Evolutionary conservation across 2,888 invertebrate species (phyloP), one percentile per base, ranked within the genome.

Genomic region (Cryptophagus acutangulus): DNA sequence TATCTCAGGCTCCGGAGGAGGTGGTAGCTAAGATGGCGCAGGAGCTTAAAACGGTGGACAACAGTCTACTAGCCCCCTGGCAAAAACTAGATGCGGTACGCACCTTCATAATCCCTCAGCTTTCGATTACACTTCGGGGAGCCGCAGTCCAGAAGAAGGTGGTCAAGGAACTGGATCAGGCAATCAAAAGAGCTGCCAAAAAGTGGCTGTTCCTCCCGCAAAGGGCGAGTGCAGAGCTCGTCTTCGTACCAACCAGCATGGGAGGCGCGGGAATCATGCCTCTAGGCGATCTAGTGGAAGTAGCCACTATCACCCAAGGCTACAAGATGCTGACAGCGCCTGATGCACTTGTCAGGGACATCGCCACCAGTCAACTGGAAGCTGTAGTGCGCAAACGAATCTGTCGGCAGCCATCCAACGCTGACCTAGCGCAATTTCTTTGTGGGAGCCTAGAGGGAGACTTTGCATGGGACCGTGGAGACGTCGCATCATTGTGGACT

Each of bases 191-290:
- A 16, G 8, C 38, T 2, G 40, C 41, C 0, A 62, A 62, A 17
- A 9, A 10, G 1, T 63, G 61, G 62, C 35, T 64, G 29, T 35
- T 55, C 38, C 52, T 64, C 3, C 61, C 62, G 1, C 55, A 55
- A 35, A 17, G 61, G 1, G 58, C 59, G 4, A 58, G 54, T 26
- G 41, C 52, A 10, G 61, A 63, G 30, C 9, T 57, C 0, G 46
- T 63, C 2, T 55, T 43, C 42, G 31, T 61, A 2, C 51, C 50
- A 0, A 20, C 30, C 4, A 28, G 34, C 25, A 38, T 46, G 38
- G 61, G 62, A 0, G 62, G 62, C 0, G 54, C 55, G 8, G 61
- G 60, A 0, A 29, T 61, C 1, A 42, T 59, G 1, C 62, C 61
- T 9, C 48, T 62, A 2, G 52, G 51, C 0, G 59, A 62, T 40